Base-by-base conservation (phyloP, 1,140 invertebrate species). In the Batillaria attramentaria region DNA sequence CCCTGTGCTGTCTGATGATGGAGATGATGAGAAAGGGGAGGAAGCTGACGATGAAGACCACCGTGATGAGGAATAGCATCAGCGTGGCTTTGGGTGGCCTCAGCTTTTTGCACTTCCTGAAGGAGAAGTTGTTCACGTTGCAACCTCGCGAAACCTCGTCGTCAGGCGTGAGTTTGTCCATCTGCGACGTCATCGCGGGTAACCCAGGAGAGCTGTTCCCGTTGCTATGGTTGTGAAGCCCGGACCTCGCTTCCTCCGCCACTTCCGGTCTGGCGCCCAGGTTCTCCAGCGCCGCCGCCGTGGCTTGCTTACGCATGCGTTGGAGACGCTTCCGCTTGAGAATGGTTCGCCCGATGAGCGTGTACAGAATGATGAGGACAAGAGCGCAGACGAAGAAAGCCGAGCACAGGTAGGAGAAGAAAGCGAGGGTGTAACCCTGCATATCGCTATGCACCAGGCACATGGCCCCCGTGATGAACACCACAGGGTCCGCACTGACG, bases 1-100 rank as follows among this genome's bases (percentile, higher is more conserved):
- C 82, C 0, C 43, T 6, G 35, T 68, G 57, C 37, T 79, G 73
- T 3, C 82, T 73, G 31, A 83, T 75, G 43, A 73, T 81, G 18
- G 76, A 74, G 60, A 88, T 82, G 39, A 83, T 83, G 13, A 89
- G 77, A 78, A 86, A 87, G 18, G 88, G 88, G n/a, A 89, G 41
- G 80, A 88, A 89, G 20, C 87, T 85, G 6, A 86, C 24, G 41
- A 89, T 70, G 75, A 86, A 89, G 4, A 87, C 83, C 24, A 85
- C 77, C 6, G 87, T 88, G 2, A 89, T 86, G 3, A 84, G 83
- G 41, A 84, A 86, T 43, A 89, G 84, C 42, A 87, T 84, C 4
- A 87, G 41, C 28, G 86, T 87, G 0, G 87, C 83, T 41, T 82
- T 84, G 20, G 76, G 80, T 16, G 72, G 66, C 5, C 66, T 50